Evolutionary conservation across 2,113 vertebrate genomes (phyloP).

Genomic region (Callopanchax toddi): DNA sequence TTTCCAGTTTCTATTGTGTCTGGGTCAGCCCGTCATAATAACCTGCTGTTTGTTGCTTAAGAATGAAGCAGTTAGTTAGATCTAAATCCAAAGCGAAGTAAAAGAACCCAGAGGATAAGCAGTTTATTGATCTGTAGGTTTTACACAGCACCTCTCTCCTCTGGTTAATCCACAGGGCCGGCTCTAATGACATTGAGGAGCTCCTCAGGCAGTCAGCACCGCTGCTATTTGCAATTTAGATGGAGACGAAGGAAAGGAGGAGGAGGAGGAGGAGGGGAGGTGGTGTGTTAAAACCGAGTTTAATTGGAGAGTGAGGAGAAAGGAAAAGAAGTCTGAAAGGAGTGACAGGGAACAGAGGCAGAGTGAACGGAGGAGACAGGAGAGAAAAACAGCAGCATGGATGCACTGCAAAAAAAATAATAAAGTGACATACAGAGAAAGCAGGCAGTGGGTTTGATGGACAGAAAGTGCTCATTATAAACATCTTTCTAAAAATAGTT

Average conservation of each 20-base stretch:
- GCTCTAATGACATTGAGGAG: conserved; percentile 74
- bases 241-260: conserved; percentile 44
- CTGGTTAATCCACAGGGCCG: conserved; percentile 74
- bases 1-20: neutral
- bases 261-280: conserved; percentile 37
- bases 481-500: neutral
- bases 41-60: conserved; percentile 29
- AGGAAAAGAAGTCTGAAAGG: conserved; percentile 8
- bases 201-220: conserved; percentile 64
- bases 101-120: conserved; percentile 68
- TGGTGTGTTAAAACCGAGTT: conserved; percentile 24
- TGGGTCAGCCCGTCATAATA: neutral
- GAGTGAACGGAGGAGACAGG: neutral
- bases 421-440: conserved; percentile 5
- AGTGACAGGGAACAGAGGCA: neutral
- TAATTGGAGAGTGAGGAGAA: conserved; percentile 25
- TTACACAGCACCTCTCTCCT: conserved; percentile 63
- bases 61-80: conserved; percentile 33
- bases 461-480: neutral
- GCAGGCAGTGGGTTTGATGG: too few relatives aligned
- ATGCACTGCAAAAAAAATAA: conserved; percentile 15
- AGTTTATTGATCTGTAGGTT: conserved; percentile 70
- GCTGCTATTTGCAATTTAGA: conserved; percentile 78
- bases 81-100: conserved; percentile 70
- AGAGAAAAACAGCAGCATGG: conserved; percentile 3